A percentile compares a stretch with the other conserved stretches of the same genome.
Evolutionary conservation across 2,797 vertebrate genomes (phyloP).

Genomic region (Loriculus beryllinus): DNA sequence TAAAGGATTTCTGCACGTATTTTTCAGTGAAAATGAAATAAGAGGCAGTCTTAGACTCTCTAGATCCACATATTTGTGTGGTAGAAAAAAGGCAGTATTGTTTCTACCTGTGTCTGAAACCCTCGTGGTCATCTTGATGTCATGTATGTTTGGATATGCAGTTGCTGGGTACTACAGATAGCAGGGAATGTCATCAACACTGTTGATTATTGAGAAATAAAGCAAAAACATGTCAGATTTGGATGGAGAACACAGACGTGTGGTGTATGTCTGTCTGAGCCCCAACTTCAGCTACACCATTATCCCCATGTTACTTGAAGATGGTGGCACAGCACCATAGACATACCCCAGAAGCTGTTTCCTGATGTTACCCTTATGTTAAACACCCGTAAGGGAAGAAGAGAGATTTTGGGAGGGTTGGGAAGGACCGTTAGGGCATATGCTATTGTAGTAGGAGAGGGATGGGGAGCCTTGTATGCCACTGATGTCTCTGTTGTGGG

Average conservation of each 20-base stretch:
- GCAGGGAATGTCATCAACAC: background rate
- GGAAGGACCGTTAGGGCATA: background rate
- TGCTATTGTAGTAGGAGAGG: background rate
- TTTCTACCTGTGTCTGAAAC: background rate
- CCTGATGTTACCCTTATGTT: background rate
- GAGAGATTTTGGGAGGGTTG: rapidly evolving
- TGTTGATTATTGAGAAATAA: background rate
- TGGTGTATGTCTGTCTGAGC: background rate
- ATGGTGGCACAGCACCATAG: background rate
- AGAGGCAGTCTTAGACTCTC: background rate
- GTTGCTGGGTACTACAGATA: background rate
- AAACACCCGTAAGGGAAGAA: background rate
- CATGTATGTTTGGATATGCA: background rate
- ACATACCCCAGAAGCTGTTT: background rate
- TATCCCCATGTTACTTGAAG: background rate
- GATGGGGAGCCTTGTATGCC: rapidly evolving
- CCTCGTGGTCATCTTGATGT: background rate
- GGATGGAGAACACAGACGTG: background rate
- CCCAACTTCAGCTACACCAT: background rate
- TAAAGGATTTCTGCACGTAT: background rate
- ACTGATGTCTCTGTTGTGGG: rapidly evolving
- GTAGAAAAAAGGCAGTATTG: background rate
- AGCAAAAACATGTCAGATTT: background rate
- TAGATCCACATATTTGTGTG: background rate
- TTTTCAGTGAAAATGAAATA: background rate